Base-by-base conservation (phyloP, 1,140 invertebrate genomes). In the Papilio xuthus region DNA sequence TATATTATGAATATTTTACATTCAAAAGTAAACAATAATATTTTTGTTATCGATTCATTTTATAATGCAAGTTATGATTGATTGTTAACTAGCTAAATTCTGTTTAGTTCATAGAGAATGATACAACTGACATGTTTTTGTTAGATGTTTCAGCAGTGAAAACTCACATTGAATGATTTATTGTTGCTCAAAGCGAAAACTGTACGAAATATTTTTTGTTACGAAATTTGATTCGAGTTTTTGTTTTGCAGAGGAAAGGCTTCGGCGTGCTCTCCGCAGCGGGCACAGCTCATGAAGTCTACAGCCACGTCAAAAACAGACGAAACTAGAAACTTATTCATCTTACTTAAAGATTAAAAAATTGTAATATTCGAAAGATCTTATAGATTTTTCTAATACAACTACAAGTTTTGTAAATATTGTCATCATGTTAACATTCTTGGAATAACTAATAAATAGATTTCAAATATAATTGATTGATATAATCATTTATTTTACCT, bases 251-350 rank as follows among this genome's bases (percentile, higher is more conserved):
- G 84, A 80, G 79, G 60, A 84, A 82, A 72, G 82, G 82, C 12
- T 47, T 85, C 10, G 82, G 80, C 8, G 77, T 85, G 0, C 67
- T 81, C 13, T 72, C 82, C 47, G 84, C 80, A 8, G 85, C 80
- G 15, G 83, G 84, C 4, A 85, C 83, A 18, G 83, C 80, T 0
- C 84, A 84, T 32, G 85, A 87, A n/a, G 56, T 87, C 23, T 84
- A 84, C 37, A 69, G 78, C 20, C 79, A 83, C 23, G 78, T 82
- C 18, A 81, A 80, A 67, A 79, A 86, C 60, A 77, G 78, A 80
- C 81, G 74, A 63, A 72, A 82, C 23, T 50, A 73, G 20, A 67
- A 8, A 3, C 56, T 56, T 37, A 37, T 37, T 6, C 2, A 37
- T 23, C 7, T 60, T 60, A 60, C 9, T 26, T 15, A 15, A 23